Base-by-base conservation (phyloP, 2,113 vertebrate genomes). In the Platichthys stellatus region DNA sequence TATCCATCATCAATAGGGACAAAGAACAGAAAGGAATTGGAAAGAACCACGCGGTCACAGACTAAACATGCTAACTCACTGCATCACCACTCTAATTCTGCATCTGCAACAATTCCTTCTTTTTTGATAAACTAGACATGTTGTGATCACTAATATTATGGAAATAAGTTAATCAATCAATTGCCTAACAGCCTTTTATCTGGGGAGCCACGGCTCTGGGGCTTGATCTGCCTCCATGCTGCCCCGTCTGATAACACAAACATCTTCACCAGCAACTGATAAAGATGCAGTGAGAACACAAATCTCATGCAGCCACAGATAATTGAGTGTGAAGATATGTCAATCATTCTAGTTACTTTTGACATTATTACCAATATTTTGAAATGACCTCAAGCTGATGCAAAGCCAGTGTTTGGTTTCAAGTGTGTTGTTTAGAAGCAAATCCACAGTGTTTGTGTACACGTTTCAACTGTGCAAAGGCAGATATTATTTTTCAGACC, bases 131-230 rank as follows among this genome's bases (percentile, higher is more conserved):
- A 14, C 60, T 66, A 49, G 23, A 69, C 28, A 40, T 69, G 74
- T 66, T 67, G 78, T 71, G 82, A 87, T 89, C 82, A 74, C 82
- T 88, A 86, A 92, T 91, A 92, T 92, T 91, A 94, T 92, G 92
- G 84, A 93, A 92, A 94, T 93, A 0, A 83, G 81, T 82, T 92
- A 81, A 93, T 93, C 90, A 91, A 94, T 94, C 91, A 93, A 89
- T 92, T 82, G 83, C 86, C 68, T 77, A 87, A 74, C 73, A 73
- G 77, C 79, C 85, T 92, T 93, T 92, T 93, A 93, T 93, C 88
- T 88, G 85, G 59, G 57, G 60, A 78, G 78, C 78, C 78, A 89
- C 77, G 84, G 81, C 65, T 23, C 71, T 45, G 15, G 43, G 69
- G 78, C 74, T 80, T 64, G 83, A 77, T 78, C 81, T 43, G 79